Base-by-base conservation (phyloP, 1,140 invertebrate genomes). In the Leptopilina clavipes region DNA sequence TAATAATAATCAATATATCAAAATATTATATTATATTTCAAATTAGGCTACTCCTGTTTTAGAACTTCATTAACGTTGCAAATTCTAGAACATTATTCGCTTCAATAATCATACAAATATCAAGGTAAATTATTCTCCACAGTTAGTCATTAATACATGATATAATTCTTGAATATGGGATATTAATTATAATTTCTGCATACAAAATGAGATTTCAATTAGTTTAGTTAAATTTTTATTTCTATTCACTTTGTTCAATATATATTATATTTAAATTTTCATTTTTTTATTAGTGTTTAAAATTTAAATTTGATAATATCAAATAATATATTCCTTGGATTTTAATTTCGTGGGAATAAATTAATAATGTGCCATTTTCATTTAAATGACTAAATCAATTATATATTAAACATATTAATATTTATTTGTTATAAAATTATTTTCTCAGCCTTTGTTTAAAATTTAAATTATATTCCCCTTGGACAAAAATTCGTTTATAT, bases 41-140 rank as follows among this genome's bases (percentile, higher is more conserved):
- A 59, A 54, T 54, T 59, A 22, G 19, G 44, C 44, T 22, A 22
- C 19, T 22, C 9, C n/a, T 59, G 10, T 59, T 59, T 11, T 59
- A 19, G 9, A 25, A 59, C 18, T 59, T 59, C 56, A 59, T 31
- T 59, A 59, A 12, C 56, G 11, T 11, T 31, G 56, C 56, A 59
- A 59, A 25, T 25, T 18, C 6, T 65, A 14, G 12, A 25, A 14
- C 25, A n/a, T 31, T 31, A 17, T 31, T 31, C 22, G 19, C 18
- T 65, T n/a, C 12, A 65, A 65, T 65, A 31, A 65, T 65, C 14
- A 65, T 31, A 31, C 14, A 12, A 37, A 31, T 65, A 65, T 14
- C 22, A 65, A 18, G 25, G 14, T 65, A 65, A 65, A 31, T 17
- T 65, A 65, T 31, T 31, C 59, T 65, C 10, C 25, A 31, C 22